These are phyloP conservation scores for Apodemus agrarius DNA, from an alignment of 2,797 vertebrate genomes.

Conservation along the genomic window DNA sequence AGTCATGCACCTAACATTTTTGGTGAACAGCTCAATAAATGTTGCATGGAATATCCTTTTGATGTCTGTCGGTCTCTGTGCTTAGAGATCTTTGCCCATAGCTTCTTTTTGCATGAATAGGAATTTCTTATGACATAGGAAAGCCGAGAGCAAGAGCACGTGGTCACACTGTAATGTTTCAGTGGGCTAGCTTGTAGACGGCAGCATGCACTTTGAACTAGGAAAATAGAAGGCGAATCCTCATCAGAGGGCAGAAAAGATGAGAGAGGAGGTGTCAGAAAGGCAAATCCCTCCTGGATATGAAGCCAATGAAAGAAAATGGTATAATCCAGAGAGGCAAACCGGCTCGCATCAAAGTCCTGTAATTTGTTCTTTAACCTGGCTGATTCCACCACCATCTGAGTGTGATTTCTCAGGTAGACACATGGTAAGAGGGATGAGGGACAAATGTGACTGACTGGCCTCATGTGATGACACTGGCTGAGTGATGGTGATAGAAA, in stretches of 20 bases:
- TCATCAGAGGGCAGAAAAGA: background rate
- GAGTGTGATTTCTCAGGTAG: background rate
- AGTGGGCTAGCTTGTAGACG: background rate
- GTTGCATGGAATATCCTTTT: conserved; percentile 12
- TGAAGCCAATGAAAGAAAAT: background rate
- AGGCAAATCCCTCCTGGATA: background rate
- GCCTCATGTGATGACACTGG: background rate
- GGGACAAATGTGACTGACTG: background rate
- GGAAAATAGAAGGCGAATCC: background rate
- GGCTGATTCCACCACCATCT: background rate
- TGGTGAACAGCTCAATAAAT: conserved; percentile 24
- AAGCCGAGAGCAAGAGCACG: background rate
- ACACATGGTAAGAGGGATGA: too few relatives aligned
- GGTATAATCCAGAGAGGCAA: background rate
- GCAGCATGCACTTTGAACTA: background rate
- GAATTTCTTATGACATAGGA: background rate
- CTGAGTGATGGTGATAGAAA: background rate
- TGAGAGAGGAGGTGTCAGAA: background rate
- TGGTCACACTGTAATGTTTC: background rate
- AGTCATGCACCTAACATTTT: background rate
- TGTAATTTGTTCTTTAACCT: background rate
- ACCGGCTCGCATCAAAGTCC: background rate
- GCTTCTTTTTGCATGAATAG: background rate
- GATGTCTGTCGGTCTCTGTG: background rate
- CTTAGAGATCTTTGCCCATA: conserved; percentile 24